Conservation (phyloP, 2,113 vertebrate species). For the Marmota monax region DNA sequence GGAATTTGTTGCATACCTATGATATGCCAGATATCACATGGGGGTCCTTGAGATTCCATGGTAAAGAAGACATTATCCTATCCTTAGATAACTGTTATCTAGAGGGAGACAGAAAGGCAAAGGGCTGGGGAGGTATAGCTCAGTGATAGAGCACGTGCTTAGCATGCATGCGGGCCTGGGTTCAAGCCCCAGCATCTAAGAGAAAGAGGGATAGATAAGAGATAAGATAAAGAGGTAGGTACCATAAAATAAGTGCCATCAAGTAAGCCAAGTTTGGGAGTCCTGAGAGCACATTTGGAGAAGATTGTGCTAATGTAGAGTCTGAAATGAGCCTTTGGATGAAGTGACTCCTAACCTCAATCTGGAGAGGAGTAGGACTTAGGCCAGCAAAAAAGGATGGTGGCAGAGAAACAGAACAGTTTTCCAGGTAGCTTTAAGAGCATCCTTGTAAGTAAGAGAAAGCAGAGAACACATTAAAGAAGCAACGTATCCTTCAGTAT, state of each 20-base stretch:
- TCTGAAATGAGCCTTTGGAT: not conserved
- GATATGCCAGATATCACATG: not conserved
- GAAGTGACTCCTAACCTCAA: not conserved
- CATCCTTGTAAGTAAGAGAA: not conserved
- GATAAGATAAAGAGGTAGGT: not conserved
- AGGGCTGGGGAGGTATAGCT: not conserved
- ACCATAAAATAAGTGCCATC: not conserved
- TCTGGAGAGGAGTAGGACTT: not conserved
- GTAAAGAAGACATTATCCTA: not conserved
- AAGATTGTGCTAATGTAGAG: not conserved
- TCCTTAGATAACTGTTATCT: not conserved
- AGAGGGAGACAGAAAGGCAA: not conserved
- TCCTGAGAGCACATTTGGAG: not conserved
- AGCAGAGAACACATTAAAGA: not conserved
- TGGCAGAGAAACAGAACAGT: not conserved
- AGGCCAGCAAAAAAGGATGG: not conserved
- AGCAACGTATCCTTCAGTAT: no score
- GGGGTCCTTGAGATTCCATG: not conserved
- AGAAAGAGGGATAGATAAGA: not conserved
- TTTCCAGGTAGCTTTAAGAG: not conserved
- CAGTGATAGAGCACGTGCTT: no score
- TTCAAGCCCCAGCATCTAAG: not conserved
- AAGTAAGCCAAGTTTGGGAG: not conserved
- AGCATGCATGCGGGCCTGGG: not conserved
- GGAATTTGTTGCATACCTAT: not conserved